Percentiles rank a stretch among this genome's conserved stretches.
Conservation (phyloP, 2,113 vertebrate genomes). For the Lepisosteus osseus region DNA sequence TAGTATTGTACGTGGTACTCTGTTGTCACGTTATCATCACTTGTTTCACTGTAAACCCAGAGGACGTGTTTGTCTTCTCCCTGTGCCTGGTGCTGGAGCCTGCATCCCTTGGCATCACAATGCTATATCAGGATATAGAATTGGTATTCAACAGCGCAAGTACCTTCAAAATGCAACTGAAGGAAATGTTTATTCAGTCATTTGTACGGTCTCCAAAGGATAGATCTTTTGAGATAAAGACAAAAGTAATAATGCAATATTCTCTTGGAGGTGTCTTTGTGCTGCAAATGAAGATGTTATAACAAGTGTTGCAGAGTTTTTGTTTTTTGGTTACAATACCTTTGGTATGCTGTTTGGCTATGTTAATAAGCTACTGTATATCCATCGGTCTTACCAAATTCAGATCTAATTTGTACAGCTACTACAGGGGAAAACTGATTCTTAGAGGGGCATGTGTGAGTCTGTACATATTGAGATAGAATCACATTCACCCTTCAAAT, state of each 20-base stretch:
- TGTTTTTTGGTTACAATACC: background rate
- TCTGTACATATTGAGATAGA: no score
- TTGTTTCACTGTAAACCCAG: no score
- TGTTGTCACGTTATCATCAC: no score
- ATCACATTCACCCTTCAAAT: no score
- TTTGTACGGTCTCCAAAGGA: conserved; percentile 69
- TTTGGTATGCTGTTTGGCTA: conserved; percentile 8
- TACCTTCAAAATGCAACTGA: conserved; percentile 51
- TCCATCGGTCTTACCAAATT: background rate
- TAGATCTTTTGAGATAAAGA: conserved; percentile 59
- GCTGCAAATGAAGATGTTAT: conserved; percentile 41
- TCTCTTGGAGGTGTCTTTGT: conserved; percentile 49
- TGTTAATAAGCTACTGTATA: background rate
- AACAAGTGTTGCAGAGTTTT: conserved; percentile 38
- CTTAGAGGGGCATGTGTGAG: no score
- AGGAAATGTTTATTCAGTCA: conserved; percentile 64
- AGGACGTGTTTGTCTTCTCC: background rate
- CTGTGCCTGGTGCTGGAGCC: conserved; percentile 15
- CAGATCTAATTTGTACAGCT: background rate
- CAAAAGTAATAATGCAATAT: conserved; percentile 54
- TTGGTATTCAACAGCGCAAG: conserved; percentile 68
- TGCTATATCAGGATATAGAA: conserved; percentile 50
- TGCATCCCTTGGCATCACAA: conserved; percentile 44
- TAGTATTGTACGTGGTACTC: no score
- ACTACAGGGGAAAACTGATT: background rate